Percentiles rank a stretch among this genome's conserved stretches.
Evolutionary conservation across 2,888 invertebrate species (phyloP).

Genomic region (Drosophila tanythrix): DNA sequence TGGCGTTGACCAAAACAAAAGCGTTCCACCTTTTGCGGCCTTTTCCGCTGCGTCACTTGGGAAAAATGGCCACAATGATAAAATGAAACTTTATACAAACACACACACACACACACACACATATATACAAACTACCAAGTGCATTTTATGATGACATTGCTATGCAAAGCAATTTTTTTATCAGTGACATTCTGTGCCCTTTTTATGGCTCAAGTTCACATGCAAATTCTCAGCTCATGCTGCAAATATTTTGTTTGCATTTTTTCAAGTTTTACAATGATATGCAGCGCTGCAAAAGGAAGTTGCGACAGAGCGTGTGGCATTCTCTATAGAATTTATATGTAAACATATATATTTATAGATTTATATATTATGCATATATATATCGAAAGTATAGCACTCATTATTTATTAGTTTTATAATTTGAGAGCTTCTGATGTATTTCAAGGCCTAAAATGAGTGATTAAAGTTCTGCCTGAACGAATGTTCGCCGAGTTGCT

Average conservation of each 20-base stretch:
- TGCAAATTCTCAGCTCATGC: conserved; percentile 37
- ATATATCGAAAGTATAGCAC: not conserved
- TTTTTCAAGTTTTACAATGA: conserved; percentile 13
- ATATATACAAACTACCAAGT: not conserved
- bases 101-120: conserved; percentile 5
- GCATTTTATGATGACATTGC: conserved; percentile 33
- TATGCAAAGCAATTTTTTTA: conserved; percentile 36
- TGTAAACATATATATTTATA: not conserved
- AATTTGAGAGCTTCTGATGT: not conserved
- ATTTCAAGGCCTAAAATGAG: not conserved
- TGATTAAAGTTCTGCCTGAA: not conserved
- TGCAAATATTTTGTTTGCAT: conserved; percentile 1
- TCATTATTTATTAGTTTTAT: not conserved
- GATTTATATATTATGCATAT: not conserved
- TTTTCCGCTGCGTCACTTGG: conserved; percentile 62
- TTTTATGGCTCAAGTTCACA: conserved; percentile 51
- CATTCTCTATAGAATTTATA: conserved; percentile 36
- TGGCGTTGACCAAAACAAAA: conserved; percentile 67
- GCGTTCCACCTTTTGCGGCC: conserved; percentile 35
- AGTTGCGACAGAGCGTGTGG: conserved; percentile 38
- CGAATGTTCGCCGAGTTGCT: not conserved
- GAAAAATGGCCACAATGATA: conserved; percentile 55
- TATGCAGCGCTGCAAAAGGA: conserved; percentile 36
- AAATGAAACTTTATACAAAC: conserved; percentile 33
- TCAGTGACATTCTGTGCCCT: conserved; percentile 42